Conservation (phyloP, 2,888 invertebrate species). For the Drosophila testacea region DNA sequence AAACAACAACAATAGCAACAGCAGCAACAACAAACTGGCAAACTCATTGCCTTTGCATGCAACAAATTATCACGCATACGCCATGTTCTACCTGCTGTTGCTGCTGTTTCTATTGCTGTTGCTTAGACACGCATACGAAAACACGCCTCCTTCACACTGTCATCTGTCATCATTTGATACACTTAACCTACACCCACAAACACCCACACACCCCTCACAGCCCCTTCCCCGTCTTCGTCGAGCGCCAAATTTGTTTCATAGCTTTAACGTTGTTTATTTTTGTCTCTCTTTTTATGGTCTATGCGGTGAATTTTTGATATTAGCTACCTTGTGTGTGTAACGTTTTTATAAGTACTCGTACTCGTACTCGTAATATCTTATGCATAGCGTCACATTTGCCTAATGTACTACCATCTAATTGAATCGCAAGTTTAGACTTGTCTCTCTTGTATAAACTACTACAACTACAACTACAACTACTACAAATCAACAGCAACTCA, state of each 20-base stretch:
- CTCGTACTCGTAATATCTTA: slow-evolving; percentile 42
- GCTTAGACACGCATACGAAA: slow-evolving; percentile 22
- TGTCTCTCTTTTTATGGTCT: slow-evolving; percentile 46
- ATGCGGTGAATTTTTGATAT: slow-evolving; percentile 65
- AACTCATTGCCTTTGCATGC: slow-evolving; percentile 48
- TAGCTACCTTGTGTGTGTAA: slow-evolving; percentile 80
- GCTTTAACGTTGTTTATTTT: slow-evolving; percentile 69
- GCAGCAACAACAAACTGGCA: slow-evolving; percentile 10
- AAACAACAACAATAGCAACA: slow-evolving; percentile 15
- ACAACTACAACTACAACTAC: slow-evolving; percentile 11
- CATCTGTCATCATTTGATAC: slow-evolving; percentile 40
- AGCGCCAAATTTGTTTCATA: slow-evolving; percentile 68
- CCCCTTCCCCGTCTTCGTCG: slow-evolving; percentile 17
- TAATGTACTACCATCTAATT: slow-evolving; percentile 56
- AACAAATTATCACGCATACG: slow-evolving; percentile 52
- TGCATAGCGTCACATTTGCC: slow-evolving; percentile 65
- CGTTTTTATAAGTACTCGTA: slow-evolving; percentile 58
- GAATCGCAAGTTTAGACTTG: slow-evolving; percentile 63
- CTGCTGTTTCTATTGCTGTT: slow-evolving; percentile 17
- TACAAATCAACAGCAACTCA: slow-evolving; percentile 41
- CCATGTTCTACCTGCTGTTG: slow-evolving; percentile 36
- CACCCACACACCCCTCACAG: not conserved
- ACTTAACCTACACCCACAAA: slow-evolving; percentile 15
- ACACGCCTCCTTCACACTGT: slow-evolving; percentile 12
- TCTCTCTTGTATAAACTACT: slow-evolving; percentile 51